These are phyloP conservation scores for Zapornia atra DNA, from an alignment of 2,113 vertebrate species.

Conservation along the genomic window DNA sequence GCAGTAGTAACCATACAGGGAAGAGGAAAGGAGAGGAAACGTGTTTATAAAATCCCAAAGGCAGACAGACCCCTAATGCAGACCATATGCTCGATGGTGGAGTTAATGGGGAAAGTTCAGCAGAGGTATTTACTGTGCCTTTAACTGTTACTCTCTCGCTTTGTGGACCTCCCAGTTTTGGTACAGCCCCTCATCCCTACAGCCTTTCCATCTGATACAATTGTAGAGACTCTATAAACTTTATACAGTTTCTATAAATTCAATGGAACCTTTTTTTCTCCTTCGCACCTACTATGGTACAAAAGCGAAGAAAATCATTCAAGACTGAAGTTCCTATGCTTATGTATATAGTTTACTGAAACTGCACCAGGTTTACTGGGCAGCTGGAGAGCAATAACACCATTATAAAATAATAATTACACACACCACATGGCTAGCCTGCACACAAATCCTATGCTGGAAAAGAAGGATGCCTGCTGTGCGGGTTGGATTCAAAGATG, in stretches of 20 bases:
- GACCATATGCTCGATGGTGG: neutral
- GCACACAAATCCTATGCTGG: neutral
- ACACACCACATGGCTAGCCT: slow-evolving; percentile 34
- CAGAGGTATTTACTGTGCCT: slow-evolving; percentile 4
- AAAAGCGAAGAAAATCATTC: slow-evolving; percentile 66
- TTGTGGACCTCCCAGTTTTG: slow-evolving; percentile 11
- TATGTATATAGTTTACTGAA: slow-evolving; percentile 15
- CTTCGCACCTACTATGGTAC: slow-evolving; percentile 62
- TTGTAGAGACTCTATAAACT: slow-evolving; percentile 74
- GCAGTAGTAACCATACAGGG: neutral
- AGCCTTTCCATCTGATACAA: neutral
- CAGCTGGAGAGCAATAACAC: slow-evolving; percentile 59
- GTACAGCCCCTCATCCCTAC: neutral
- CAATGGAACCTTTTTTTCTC: slow-evolving; percentile 62
- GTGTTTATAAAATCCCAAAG: slow-evolving; percentile 16
- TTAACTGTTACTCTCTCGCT: neutral
- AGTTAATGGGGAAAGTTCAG: slow-evolving; percentile 13
- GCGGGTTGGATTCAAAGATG: neutral
- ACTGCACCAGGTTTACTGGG: slow-evolving; percentile 53
- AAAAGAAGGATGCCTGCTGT: slow-evolving; percentile 19
- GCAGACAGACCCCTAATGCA: slow-evolving; percentile 10
- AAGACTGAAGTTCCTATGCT: slow-evolving; percentile 45
- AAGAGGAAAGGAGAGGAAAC: neutral
- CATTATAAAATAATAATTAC: slow-evolving; percentile 66
- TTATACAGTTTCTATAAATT: slow-evolving; percentile 76